A percentile compares a stretch with the other conserved stretches of the same genome.
Conservation (phyloP, 2,797 vertebrate species). For the Adrianichthys oophorus region DNA sequence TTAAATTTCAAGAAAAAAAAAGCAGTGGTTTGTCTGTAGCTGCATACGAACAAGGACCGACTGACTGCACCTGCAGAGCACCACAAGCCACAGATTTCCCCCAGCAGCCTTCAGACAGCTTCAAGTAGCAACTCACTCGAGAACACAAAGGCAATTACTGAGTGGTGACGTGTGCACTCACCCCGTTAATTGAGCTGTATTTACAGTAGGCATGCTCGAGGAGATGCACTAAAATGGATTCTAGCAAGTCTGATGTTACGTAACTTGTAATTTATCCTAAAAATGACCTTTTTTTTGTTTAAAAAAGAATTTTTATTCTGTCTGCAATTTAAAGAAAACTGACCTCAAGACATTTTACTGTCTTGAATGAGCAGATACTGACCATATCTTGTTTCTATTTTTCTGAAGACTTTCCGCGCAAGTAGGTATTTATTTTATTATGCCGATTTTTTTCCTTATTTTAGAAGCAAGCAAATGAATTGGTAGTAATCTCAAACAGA, state of each 20-base stretch:
- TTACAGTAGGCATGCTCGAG: conserved; percentile 14
- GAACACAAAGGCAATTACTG: conserved; percentile 42
- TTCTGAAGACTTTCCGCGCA: too few species aligned
- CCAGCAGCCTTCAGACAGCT: conserved; percentile 8
- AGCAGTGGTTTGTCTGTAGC: conserved; percentile 35
- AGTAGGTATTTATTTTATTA: too few species aligned
- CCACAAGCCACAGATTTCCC: conserved; percentile 27
- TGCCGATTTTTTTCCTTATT: too few species aligned
- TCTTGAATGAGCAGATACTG: too few species aligned
- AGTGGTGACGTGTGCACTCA: conserved; percentile 43
- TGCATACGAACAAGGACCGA: conserved; percentile 32
- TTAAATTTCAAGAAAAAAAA: conserved; percentile 13
- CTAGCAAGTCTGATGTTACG: not conserved
- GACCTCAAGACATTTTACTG: too few species aligned
- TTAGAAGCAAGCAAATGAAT: too few species aligned
- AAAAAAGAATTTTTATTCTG: too few species aligned
- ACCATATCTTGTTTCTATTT: too few species aligned
- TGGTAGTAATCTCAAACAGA: too few species aligned
- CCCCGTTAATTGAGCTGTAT: conserved; percentile 37
- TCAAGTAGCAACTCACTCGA: conserved; percentile 27
- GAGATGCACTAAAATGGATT: conserved; percentile 4
- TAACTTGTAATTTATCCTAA: not conserved
- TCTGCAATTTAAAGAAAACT: too few species aligned
- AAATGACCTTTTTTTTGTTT: too few species aligned
- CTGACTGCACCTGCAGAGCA: conserved; percentile 51